Evolutionary conservation across 2,888 invertebrate genomes (phyloP).

Genomic region (Epiperipatus broadwayi): DNA sequence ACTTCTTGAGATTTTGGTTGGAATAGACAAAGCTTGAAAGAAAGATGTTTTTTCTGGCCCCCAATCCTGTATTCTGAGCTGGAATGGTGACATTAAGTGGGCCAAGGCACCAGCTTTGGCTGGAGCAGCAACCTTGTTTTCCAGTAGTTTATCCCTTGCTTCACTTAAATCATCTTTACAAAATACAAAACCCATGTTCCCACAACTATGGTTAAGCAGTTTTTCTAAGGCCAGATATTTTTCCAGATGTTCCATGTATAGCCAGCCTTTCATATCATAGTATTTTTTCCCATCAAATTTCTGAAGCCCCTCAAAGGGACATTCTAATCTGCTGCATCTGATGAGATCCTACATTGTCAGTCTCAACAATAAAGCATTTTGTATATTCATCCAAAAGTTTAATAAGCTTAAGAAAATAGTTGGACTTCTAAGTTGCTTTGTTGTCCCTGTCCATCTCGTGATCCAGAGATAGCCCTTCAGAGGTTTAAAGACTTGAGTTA

Average conservation of each 20-base stretch:
- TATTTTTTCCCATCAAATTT: conserved; percentile 99
- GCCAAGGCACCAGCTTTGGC: conserved; percentile 95
- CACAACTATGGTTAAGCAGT: conserved; percentile 78
- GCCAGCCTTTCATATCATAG: conserved; percentile 99
- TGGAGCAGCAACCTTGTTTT: conserved; percentile 93
- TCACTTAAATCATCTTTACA: conserved; percentile 86
- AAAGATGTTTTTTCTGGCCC: conserved; percentile 99
- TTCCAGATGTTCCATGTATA: conserved; percentile 82
- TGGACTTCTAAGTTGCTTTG: conserved; percentile 94
- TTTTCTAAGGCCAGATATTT: conserved; percentile 84
- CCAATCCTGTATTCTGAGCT: conserved; percentile 95
- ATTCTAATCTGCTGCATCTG: conserved; percentile 99
- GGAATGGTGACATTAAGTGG: conserved; percentile 86
- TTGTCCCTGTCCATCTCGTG: conserved; percentile 99
- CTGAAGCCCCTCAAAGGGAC: conserved; percentile 67
- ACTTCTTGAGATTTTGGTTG: conserved; percentile 97
- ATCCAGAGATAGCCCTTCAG: too few species aligned
- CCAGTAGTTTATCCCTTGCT: conserved; percentile 69
- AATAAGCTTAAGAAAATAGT: conserved; percentile 87
- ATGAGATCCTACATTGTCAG: conserved; percentile 97
- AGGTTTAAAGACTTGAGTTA: too few species aligned
- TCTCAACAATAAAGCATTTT: conserved; percentile 97
- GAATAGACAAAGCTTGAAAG: conserved; percentile 98
- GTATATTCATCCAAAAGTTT: conserved; percentile 93
- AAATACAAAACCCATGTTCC: conserved; percentile 97